Evolutionary conservation across 2,888 invertebrate species (phyloP), one percentile per base, ranked within the genome.

Genomic region (Dexiosoma caninum): DNA sequence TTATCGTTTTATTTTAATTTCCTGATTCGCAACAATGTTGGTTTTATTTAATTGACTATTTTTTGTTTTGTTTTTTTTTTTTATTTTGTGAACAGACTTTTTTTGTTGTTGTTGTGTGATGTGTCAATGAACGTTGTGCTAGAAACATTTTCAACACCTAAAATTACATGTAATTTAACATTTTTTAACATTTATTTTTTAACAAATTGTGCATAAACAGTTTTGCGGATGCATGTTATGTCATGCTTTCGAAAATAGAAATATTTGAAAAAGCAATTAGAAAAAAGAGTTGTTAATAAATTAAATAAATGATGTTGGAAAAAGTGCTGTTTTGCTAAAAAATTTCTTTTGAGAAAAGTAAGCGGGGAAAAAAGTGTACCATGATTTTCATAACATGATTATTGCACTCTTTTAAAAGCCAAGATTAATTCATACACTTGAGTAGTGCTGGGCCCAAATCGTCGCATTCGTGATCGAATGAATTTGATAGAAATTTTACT

Each of bases 81-180:
- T 27, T 42, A 40, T 53, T 67, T 53, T 53, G 30, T 40, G 16
- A 66, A 66, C 37, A 51, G 30, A 27, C 27, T 5, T 3, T 27
- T 27, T 53, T 55, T 67, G n/a, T 67, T 35, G 37, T 14, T 55
- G 42, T 44, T 21, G 42, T 69, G 55, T 44, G 21, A 32, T 14
- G 53, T 69, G 55, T 55, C 67, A 69, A 69, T 69, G 67, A 55
- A 69, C 67, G 55, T 30, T 12, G 30, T 55, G 30, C 30, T 42
- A 42, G n/a, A 32, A 44, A 44, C 42, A 32, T 55, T 32, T 55
- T 42, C 6, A 55, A 32, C 9, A 55, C n/a, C 32, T 51, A 16
- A 62, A 72, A 53, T 30, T 23, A 46, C 16, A 60, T 14, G 21
- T n/a, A n/a, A n/a, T n/a, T n/a, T n/a, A n/a, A 44, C 37, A 37